Percentiles rank a stretch among this genome's conserved stretches.
Evolutionary conservation across 2,797 vertebrate species (phyloP).

Genomic region (Gallinago nigripennis): DNA sequence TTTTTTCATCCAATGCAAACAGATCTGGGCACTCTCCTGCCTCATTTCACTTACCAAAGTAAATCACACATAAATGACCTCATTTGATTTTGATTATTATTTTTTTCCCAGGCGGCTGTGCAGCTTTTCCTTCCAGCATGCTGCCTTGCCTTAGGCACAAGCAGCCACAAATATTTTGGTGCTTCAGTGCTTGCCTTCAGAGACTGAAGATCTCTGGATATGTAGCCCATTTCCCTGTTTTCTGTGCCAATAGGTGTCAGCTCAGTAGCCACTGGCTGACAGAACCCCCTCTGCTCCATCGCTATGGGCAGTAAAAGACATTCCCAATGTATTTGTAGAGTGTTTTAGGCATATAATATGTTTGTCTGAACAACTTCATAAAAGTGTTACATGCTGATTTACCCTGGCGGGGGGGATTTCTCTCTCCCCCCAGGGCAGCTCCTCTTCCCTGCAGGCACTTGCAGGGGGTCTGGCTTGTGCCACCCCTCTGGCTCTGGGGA

Average conservation of each 20-base stretch:
- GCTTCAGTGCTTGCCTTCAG: background rate
- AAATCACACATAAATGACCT: background rate
- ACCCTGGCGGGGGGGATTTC: background rate
- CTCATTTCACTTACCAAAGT: conserved; percentile 4
- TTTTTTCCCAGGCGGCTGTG: background rate
- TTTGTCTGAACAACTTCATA: background rate
- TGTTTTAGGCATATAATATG: background rate
- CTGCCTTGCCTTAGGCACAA: background rate
- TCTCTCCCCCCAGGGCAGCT: background rate
- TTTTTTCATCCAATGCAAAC: background rate
- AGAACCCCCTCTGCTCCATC: background rate
- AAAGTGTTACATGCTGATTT: background rate
- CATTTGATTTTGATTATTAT: background rate
- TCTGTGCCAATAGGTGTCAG: background rate
- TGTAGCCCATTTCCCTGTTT: background rate
- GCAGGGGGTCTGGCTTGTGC: background rate
- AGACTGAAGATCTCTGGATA: background rate
- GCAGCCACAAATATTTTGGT: conserved; percentile 22
- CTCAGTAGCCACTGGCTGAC: background rate
- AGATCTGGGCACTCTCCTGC: background rate
- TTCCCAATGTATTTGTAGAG: background rate
- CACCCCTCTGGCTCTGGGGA: background rate
- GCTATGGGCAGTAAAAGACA: background rate
- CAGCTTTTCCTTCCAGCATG: background rate
- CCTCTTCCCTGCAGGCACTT: accelerated